Evolutionary conservation across 2,113 vertebrate species (phyloP), one percentile per base, ranked within the genome.

Genomic region (Malaclemys terrapin): DNA sequence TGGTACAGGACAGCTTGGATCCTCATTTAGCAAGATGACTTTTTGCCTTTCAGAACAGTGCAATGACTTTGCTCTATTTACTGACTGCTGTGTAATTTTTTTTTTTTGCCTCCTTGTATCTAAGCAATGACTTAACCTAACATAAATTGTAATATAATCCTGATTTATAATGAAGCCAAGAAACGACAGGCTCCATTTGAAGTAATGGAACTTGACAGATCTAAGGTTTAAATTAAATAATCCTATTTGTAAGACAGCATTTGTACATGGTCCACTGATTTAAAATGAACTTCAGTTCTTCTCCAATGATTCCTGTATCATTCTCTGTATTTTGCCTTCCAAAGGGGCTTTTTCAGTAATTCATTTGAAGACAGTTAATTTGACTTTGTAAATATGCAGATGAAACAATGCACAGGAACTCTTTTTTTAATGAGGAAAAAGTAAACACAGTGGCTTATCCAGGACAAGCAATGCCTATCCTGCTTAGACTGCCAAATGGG

Each of bases 1-100:
- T 97, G 90, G 97, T 98, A 97, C 97, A 98, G 98, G 98, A 98
- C 98, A 98, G 95, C 97, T 98, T 80, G 87, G 97, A 98, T 98
- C 97, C 98, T 98, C 98, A 98, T 98, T 98, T 98, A 98, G 97
- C 96, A 98, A 97, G 97, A 98, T 98, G 98, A 98, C 98, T 98
- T 98, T 98, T 98, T 98, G 98, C 98, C 97, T 98, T 98, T 98
- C 97, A 91, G 94, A 98, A 69, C 95, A 89, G 95, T 62, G 95
- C 97, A 92, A 91, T 98, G 98, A 98, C 98, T 98, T 98, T 98
- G 98, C 98, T 98, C 93, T 98, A 96, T 98, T 97, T 98, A 98
- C 98, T 96, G 98, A 95, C 96, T 98, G 98, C 98, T 98, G 98
- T 94, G 97, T 98, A 98, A 98, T 98, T 98, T 91, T 85, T 97